These are phyloP conservation scores for Trypoxylon attenuatum DNA, from an alignment of 2,888 invertebrate genomes.

Conservation along the genomic window DNA sequence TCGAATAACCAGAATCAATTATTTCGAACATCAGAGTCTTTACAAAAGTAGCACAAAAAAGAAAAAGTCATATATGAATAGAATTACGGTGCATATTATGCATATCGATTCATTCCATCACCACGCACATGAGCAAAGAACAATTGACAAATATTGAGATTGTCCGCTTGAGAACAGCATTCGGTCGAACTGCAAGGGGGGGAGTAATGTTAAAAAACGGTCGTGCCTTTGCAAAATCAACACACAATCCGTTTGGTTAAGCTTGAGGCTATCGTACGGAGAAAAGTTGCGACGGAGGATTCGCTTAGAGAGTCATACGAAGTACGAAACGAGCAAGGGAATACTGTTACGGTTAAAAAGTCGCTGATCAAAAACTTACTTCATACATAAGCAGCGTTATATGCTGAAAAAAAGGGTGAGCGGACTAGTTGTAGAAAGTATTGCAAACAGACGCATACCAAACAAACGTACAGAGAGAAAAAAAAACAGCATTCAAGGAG, in stretches of 20 bases:
- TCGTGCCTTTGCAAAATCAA: no score
- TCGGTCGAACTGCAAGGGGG: no score
- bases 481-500: constrained; percentile 6
- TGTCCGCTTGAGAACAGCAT: no score
- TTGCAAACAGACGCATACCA: no score
- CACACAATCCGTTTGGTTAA: constrained; percentile 29
- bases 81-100: constrained; percentile 53
- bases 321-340: constrained; percentile 38
- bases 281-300: constrained; percentile 45
- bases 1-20: constrained; percentile 48
- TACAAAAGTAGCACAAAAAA: constrained; percentile 48
- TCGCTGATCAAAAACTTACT: no score
- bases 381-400: no score
- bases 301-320: constrained; percentile 30
- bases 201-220: no score
- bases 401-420: no score
- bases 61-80: constrained; percentile 43
- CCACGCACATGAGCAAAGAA: constrained; percentile 50
- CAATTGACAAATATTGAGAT: no score
- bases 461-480: no score
- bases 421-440: no score
- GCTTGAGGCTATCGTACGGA: constrained; percentile 35
- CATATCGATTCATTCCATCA: constrained; percentile 66
- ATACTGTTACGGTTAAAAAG: no score
- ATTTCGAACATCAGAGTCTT: constrained; percentile 48